Conservation (phyloP, 2,888 invertebrate genomes). For the Thyatira batis region DNA sequence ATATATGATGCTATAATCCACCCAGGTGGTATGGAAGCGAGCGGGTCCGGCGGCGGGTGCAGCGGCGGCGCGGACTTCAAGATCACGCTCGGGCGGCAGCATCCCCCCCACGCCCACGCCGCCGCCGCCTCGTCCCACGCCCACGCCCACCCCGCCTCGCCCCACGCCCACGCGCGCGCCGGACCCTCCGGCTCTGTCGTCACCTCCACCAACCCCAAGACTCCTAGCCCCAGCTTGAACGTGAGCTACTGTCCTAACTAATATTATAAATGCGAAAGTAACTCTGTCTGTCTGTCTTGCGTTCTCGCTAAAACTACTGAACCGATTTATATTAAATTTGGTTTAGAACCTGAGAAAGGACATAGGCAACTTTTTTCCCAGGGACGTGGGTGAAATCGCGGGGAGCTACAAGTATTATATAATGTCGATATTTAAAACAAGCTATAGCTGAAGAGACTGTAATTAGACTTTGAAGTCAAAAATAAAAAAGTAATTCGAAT, state of each 20-base stretch:
- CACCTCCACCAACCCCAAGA: constrained; percentile 92
- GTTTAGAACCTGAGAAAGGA: too few relatives aligned
- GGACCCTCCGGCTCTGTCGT: constrained; percentile 76
- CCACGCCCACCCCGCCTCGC: constrained; percentile 14
- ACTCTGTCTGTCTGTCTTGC: too few relatives aligned
- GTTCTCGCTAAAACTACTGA: too few relatives aligned
- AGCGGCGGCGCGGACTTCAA: constrained; percentile 82
- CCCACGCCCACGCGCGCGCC: constrained; percentile 19
- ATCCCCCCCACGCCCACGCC: constrained; percentile 20
- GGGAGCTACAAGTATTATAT: too few relatives aligned
- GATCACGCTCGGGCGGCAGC: constrained; percentile 83
- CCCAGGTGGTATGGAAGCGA: constrained; percentile 35
- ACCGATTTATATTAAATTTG: too few relatives aligned
- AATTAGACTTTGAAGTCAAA: too few relatives aligned
- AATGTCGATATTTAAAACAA: too few relatives aligned
- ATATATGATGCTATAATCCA: neutral
- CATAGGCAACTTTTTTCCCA: too few relatives aligned
- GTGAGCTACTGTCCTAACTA: constrained; percentile 45
- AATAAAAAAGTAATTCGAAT: too few relatives aligned
- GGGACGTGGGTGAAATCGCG: too few relatives aligned
- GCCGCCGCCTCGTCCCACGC: constrained; percentile 9
- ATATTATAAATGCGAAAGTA: too few relatives aligned
- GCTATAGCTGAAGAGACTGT: too few relatives aligned
- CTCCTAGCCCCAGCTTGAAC: constrained; percentile 89
- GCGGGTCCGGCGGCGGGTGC: constrained; percentile 23